These are phyloP conservation scores for Acleris emargana DNA, from an alignment of 2,888 invertebrate species.

Conservation along the genomic window DNA sequence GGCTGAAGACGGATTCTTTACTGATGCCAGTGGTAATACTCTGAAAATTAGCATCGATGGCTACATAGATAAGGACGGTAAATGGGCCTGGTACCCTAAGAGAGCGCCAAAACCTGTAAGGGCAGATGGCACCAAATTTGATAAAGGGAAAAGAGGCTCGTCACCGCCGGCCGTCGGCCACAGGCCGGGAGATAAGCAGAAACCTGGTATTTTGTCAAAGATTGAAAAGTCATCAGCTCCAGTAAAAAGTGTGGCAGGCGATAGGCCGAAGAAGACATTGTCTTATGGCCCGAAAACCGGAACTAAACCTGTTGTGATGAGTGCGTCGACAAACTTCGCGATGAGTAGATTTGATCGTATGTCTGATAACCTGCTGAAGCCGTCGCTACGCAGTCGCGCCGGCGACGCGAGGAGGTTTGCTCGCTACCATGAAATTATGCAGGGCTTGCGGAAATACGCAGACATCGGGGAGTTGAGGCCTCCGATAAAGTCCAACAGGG, in stretches of 20 bases:
- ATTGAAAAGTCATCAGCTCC: constrained; percentile 4
- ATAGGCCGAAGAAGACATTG: constrained; percentile 44
- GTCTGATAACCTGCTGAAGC: neutral
- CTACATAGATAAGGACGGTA: constrained; percentile 69
- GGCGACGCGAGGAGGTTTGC: constrained; percentile 56
- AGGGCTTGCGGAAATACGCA: constrained; percentile 59
- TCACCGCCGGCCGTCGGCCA: neutral
- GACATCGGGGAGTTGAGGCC: constrained; percentile 57
- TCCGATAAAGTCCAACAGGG: constrained; percentile 62
- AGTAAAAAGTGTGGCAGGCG: constrained; percentile 30
- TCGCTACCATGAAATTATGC: constrained; percentile 70
- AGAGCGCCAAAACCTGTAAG: constrained; percentile 39
- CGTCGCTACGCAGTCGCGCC: neutral
- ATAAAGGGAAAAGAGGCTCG: constrained; percentile 39
- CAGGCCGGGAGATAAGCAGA: too few relatives aligned
- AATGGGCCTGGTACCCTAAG: constrained; percentile 69
- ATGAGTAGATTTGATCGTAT: constrained; percentile 41
- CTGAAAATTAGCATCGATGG: constrained; percentile 73
- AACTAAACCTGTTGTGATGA: constrained; percentile 60
- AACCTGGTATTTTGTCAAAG: too few relatives aligned
- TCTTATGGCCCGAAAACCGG: constrained; percentile 45
- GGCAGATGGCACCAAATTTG: constrained; percentile 41
- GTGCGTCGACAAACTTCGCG: constrained; percentile 53
- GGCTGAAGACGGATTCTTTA: constrained; percentile 69
- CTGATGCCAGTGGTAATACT: constrained; percentile 54